phyloP scores from a whole-genome alignment of 2,113 vertebrate genomes.

The Micromys minutus region DNA sequence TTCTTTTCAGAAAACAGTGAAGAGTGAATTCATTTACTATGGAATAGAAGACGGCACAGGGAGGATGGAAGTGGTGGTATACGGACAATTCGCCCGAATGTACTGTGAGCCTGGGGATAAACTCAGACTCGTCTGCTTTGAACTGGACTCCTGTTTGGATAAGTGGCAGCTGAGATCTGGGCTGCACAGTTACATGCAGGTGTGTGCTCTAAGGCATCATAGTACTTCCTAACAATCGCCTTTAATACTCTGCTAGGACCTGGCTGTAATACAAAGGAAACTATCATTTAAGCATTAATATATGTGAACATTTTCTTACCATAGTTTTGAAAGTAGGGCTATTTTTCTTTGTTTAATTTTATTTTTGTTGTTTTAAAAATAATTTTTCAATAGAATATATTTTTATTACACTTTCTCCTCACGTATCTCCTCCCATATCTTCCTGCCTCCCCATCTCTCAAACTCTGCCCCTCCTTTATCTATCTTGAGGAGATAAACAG shows the following conservation, averaged over 20 bases:
- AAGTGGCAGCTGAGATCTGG: not conserved
- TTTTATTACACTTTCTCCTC: not conserved
- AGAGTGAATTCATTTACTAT: not conserved
- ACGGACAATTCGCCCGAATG: not conserved
- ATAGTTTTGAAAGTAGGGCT: not conserved
- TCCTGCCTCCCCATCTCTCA: not conserved
- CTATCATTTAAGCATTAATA: not conserved
- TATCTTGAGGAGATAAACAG: not conserved
- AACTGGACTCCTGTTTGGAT: not conserved
- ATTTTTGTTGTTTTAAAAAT: not conserved
- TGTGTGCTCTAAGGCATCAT: not conserved
- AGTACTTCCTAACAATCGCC: not conserved
- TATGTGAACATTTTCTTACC: not conserved
- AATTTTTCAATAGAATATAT: not conserved
- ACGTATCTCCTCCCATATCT: not conserved
- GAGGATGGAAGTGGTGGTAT: constrained; percentile 13
- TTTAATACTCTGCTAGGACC: not conserved
- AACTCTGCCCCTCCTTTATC: not conserved
- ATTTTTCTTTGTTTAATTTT: not conserved
- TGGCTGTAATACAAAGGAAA: not conserved
- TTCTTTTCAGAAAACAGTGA: constrained; percentile 45
- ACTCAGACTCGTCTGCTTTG: constrained; percentile 51
- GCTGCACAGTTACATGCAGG: constrained; percentile 59
- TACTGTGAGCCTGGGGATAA: constrained; percentile 49
- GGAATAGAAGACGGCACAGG: constrained; percentile 57